Evolutionary conservation across 2,888 invertebrate genomes (phyloP), one percentile per base, ranked within the genome.

Genomic region (Eupithecia centaureata): DNA sequence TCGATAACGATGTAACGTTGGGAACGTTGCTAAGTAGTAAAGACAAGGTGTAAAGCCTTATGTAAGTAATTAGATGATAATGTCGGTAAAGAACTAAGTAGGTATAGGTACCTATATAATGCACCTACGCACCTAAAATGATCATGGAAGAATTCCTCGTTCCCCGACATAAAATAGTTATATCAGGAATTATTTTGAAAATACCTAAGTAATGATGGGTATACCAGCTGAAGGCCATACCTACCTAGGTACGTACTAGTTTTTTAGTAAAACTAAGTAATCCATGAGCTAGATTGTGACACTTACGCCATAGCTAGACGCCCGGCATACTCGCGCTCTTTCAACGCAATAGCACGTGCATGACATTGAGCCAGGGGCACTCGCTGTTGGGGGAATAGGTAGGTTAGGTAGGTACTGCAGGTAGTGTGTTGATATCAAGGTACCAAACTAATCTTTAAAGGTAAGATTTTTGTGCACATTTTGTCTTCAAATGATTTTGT

Each of bases 1-100:
- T 86, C 85, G 88, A 86, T 90, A 89, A 85, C 84, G 83, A 78
- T 73, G 67, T 77, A 81, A 76, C 81, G 80, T 79, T 57, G 47
- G 30, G 56, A 63, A 61, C 51, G 72, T 73, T 74, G 70, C 70
- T 72, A 71, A 75, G 73, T 60, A 69, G 56, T 30, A 30, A 57
- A 63, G 61, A 60, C 56, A 30, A n/a, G 22, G 38, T 35, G 56
- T 51, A 10, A 58, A 57, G 30, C 57, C 57, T 57, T 57, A 57
- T 57, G 57, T 57, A 57, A 57, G 56, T 57, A 57, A 33, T 32
- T 30, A 30, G 30, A 56, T 73, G 63, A 47, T 47, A 47, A 22
- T n/a, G 22, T 47, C 18, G 47, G 47, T 47, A 47, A 12, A 4
- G n/a, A n/a, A n/a, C n/a, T n/a, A n/a, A n/a, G 4, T 47, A 18